Conservation (phyloP, 2,888 invertebrate genomes). For the Dinocampus coccinellae region DNA sequence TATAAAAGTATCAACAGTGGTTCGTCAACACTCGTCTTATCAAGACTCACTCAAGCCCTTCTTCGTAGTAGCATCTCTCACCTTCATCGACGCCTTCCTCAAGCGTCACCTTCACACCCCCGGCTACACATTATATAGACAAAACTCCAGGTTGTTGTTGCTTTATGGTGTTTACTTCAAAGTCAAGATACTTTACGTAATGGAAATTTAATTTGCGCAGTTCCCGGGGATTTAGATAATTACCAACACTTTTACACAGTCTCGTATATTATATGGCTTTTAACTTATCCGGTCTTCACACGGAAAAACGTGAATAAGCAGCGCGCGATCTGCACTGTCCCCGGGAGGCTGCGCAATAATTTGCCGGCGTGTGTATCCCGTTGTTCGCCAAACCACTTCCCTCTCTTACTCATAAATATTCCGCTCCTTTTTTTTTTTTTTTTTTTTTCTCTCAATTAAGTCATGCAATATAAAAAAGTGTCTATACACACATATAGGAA, state of each 20-base stretch:
- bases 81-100: conserved; percentile 15
- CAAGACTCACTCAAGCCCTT: neutral
- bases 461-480: neutral
- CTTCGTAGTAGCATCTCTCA: conserved; percentile 25
- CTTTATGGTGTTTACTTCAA: neutral
- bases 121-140: neutral
- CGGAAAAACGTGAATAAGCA: neutral
- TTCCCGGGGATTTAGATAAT: neutral
- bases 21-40: neutral
- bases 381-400: conserved; percentile 7
- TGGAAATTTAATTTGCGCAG: neutral
- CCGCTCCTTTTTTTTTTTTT: neutral
- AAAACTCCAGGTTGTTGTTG: conserved; percentile 3
- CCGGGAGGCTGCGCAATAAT: conserved; percentile 17
- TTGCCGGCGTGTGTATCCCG: conserved; percentile 11
- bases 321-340: conserved; percentile 9
- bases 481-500: neutral
- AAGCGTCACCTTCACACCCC: conserved; percentile 23
- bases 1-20: neutral
- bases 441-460: neutral
- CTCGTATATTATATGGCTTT: neutral
- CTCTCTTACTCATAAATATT: neutral
- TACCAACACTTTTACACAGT: neutral
- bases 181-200: neutral
- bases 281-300: neutral